Evolutionary conservation across 2,888 invertebrate species (phyloP).

Genomic region (Spisula subtruncata): DNA sequence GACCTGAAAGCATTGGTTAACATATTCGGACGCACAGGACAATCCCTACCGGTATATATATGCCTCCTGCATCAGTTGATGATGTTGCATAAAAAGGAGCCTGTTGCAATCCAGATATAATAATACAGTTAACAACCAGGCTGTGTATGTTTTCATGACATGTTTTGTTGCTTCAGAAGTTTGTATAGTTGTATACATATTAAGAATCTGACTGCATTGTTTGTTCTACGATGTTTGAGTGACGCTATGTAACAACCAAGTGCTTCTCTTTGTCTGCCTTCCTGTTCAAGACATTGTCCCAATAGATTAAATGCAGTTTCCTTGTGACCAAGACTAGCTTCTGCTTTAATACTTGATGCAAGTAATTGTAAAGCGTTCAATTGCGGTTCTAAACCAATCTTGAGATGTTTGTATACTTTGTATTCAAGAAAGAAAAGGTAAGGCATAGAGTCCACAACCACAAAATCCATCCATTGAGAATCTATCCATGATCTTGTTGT

Average conservation of each 20-base stretch:
- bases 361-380: background rate
- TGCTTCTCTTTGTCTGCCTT: background rate
- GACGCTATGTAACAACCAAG: background rate
- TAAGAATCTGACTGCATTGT: constrained; percentile 5
- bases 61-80: no score
- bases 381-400: background rate
- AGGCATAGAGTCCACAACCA: constrained; percentile 17
- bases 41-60: no score
- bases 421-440: constrained; percentile 31
- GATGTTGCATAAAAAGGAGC: no score
- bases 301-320: constrained; percentile 4
- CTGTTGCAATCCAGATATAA: no score
- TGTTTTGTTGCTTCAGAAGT: background rate
- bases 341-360: no score
- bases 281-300: constrained; percentile 6
- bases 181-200: background rate
- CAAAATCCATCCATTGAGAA: background rate
- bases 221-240: background rate
- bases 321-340: background rate
- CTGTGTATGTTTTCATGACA: background rate
- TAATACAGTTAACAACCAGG: no score
- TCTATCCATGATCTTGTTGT: background rate
- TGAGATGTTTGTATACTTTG: background rate
- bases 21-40: no score
- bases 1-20: no score